A percentile compares a stretch with the other conserved stretches of the same genome.
Evolutionary conservation across 2,113 vertebrate genomes (phyloP).

Genomic region (Crotalus viridis): DNA sequence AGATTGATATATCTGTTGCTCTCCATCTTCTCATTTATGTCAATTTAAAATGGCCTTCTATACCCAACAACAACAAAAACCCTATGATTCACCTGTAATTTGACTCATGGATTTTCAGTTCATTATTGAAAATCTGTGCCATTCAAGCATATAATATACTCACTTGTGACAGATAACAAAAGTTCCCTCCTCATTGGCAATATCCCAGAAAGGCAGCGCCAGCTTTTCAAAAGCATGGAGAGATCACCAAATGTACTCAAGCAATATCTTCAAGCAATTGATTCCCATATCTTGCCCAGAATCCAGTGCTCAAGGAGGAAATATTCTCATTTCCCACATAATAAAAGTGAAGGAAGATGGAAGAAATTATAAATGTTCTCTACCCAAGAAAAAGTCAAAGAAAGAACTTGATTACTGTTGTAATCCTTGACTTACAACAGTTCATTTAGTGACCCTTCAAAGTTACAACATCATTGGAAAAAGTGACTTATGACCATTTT

Average conservation of each 20-base stretch:
- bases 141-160: neutral
- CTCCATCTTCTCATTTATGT: neutral
- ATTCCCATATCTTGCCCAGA: neutral
- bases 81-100: neutral
- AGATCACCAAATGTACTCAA: neutral
- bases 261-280: neutral
- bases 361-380: neutral
- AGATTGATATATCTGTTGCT: neutral
- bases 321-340: neutral
- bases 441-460: neutral
- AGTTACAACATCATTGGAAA: neutral
- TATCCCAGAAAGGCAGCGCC: neutral
- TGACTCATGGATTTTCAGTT: neutral
- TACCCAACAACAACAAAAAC: neutral
- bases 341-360: neutral
- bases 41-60: neutral
- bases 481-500: neutral
- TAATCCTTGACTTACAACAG: neutral
- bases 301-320: neutral
- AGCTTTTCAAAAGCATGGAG: neutral
- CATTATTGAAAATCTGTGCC: neutral
- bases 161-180: neutral
- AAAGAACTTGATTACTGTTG: neutral
- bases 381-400: neutral
- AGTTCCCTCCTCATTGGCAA: neutral